phyloP scores from a whole-genome alignment of 2,888 invertebrate species.

The Dasysyrphus albostriatus region DNA sequence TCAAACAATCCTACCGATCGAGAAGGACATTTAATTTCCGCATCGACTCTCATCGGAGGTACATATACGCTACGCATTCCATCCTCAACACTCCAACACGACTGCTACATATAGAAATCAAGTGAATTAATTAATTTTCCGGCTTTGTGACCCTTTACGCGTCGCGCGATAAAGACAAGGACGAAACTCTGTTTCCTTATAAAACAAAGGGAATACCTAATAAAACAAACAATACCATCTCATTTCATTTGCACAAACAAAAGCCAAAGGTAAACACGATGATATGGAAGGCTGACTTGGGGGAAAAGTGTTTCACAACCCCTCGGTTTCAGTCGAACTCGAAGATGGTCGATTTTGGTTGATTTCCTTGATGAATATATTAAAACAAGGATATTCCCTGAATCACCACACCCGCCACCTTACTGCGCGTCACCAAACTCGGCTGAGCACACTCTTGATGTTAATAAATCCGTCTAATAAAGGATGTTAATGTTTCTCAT shows the following conservation, averaged over 20 bases:
- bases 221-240: slow-evolving; percentile 33
- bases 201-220: slow-evolving; percentile 14
- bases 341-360: slow-evolving; percentile 55
- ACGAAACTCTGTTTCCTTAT: slow-evolving; percentile 30
- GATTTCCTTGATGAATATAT: slow-evolving; percentile 75
- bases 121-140: slow-evolving; percentile 76
- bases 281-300: slow-evolving; percentile 18
- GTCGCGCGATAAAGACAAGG: slow-evolving; percentile 60
- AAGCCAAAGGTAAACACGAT: slow-evolving; percentile 61
- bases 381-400: slow-evolving; percentile 65
- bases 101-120: slow-evolving; percentile 55
- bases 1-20: neutral
- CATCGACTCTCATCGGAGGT: slow-evolving; percentile 66
- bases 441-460: slow-evolving; percentile 71
- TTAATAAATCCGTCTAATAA: slow-evolving; percentile 75
- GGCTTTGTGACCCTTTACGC: slow-evolving; percentile 68
- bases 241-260: slow-evolving; percentile 45
- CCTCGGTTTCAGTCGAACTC: neutral
- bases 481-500: slow-evolving; percentile 74
- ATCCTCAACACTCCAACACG: neutral
- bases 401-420: too few species aligned
- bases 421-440: neutral
- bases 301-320: neutral
- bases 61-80: slow-evolving; percentile 16
- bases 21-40: slow-evolving; percentile 70